A percentile compares a stretch with the other conserved stretches of the same genome.
phyloP scores from a whole-genome alignment of 2,113 vertebrate species.

The Notiomystis cincta region DNA sequence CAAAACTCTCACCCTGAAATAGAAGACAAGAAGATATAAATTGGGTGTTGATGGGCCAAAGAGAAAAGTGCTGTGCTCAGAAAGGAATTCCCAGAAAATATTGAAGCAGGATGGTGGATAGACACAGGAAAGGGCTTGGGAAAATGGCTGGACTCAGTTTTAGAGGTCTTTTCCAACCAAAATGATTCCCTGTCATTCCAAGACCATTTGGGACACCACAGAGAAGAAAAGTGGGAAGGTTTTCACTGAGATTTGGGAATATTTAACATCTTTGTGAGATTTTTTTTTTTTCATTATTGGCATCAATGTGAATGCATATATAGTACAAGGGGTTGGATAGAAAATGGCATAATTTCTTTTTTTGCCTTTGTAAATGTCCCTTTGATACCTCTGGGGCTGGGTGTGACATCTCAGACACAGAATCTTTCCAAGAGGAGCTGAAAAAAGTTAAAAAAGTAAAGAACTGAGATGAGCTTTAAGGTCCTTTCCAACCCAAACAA shows the following conservation, averaged over 20 bases:
- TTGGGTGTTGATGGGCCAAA: neutral
- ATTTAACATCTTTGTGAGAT: neutral
- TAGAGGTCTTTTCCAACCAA: neutral
- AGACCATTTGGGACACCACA: accelerated
- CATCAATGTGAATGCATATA: neutral
- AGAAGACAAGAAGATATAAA: neutral
- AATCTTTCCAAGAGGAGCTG: neutral
- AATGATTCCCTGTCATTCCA: neutral
- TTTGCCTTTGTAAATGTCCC: neutral
- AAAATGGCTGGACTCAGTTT: neutral
- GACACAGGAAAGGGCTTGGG: neutral
- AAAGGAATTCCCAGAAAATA: neutral
- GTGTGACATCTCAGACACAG: neutral
- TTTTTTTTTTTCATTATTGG: neutral
- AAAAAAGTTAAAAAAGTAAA: too few relatives aligned
- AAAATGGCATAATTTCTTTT: accelerated
- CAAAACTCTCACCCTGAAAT: neutral
- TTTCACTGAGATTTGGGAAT: accelerated
- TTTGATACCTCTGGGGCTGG: neutral
- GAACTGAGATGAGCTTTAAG: neutral
- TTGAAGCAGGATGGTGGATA: neutral
- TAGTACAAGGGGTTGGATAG: neutral
- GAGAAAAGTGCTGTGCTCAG: neutral
- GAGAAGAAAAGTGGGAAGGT: neutral
- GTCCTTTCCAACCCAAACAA: neutral